phyloP scores from a whole-genome alignment of 2,888 invertebrate genomes.

The Tromatobia lineatoria region DNA sequence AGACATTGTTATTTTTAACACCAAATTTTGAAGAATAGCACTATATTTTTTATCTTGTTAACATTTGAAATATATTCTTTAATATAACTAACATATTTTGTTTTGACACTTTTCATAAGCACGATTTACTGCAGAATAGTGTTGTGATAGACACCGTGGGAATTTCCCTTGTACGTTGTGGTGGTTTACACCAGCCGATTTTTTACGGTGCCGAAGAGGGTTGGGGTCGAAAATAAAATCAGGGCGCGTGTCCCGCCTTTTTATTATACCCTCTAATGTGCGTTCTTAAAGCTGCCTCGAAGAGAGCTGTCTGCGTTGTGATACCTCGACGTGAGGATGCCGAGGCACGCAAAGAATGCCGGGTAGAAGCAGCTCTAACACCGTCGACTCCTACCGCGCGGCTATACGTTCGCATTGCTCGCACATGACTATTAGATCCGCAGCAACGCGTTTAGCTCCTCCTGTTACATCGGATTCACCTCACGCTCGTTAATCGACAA shows the following conservation, averaged over 20 bases:
- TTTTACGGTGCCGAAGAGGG: neutral
- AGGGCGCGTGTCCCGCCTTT: constrained; percentile 50
- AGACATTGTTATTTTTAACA: no score
- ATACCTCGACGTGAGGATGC: constrained; percentile 26
- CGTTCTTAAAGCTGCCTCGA: constrained; percentile 13
- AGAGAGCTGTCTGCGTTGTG: constrained; percentile 17
- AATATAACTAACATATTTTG: no score
- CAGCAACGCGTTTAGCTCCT: neutral
- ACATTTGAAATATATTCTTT: no score
- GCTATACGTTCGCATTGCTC: constrained; percentile 6
- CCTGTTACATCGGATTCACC: constrained; percentile 56
- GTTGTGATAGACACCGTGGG: no score
- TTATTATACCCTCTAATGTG: constrained; percentile 6
- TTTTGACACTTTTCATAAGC: no score
- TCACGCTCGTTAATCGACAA: constrained; percentile 58
- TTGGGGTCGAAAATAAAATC: constrained; percentile 41
- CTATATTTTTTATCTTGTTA: no score
- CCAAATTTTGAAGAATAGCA: no score
- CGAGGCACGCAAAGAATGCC: constrained; percentile 59
- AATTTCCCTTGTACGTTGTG: no score
- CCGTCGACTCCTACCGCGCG: constrained; percentile 10
- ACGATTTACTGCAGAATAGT: neutral
- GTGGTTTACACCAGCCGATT: neutral
- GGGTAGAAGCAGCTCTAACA: constrained; percentile 15
- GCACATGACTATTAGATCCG: constrained; percentile 25